phyloP scores from a whole-genome alignment of 2,113 vertebrate species.

The Dendropsophus ebraccatus region DNA sequence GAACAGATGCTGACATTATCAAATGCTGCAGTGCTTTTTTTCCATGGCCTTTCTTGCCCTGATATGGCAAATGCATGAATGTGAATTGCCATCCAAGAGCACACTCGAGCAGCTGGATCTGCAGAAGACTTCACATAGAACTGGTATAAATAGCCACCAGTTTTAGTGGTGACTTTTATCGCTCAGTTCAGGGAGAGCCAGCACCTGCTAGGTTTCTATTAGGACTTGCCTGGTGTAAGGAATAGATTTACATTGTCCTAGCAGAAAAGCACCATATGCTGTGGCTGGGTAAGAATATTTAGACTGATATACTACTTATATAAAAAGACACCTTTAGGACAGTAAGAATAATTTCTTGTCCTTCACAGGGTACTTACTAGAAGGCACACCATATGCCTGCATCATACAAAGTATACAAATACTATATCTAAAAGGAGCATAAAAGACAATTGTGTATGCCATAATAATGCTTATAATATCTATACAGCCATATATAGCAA shows the following conservation, averaged over 20 bases:
- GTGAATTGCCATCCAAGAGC: constrained; percentile 81
- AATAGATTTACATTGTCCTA: constrained; percentile 64
- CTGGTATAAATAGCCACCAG: constrained; percentile 80
- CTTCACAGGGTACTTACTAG: too few species aligned
- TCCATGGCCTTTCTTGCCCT: constrained; percentile 86
- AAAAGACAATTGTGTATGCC: too few species aligned
- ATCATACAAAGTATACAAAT: too few species aligned
- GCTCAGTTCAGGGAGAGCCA: constrained; percentile 68
- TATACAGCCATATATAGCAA: too few species aligned
- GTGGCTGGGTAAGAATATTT: neutral
- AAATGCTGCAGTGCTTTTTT: constrained; percentile 83
- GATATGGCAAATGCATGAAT: constrained; percentile 92
- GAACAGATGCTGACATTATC: constrained; percentile 99
- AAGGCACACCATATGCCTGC: too few species aligned
- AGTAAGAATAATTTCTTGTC: neutral
- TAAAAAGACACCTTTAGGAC: too few species aligned
- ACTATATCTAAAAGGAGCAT: too few species aligned
- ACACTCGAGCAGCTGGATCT: constrained; percentile 81
- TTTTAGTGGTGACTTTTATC: constrained; percentile 73
- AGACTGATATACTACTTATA: neutral
- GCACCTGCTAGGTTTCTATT: constrained; percentile 73
- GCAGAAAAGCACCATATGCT: neutral
- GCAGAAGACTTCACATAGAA: constrained; percentile 73
- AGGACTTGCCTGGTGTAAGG: constrained; percentile 63
- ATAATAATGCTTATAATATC: too few species aligned